Evolutionary conservation across 1,140 invertebrate genomes (phyloP).

Genomic region (Acromyrmex charruanus): DNA sequence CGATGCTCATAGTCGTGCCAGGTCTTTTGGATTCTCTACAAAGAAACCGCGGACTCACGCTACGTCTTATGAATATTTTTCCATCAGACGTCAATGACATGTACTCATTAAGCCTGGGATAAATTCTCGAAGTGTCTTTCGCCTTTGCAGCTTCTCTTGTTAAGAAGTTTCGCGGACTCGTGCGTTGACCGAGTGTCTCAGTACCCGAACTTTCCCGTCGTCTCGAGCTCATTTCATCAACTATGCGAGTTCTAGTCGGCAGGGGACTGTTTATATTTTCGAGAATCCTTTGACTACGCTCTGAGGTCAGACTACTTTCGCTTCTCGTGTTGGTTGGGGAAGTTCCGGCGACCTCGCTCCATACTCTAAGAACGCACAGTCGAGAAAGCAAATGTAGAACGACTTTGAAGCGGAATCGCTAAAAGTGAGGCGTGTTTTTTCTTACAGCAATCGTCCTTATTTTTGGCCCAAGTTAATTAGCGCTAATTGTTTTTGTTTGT

Average conservation of each 20-base stretch:
- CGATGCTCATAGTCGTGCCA: conserved; percentile 2
- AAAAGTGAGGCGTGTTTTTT: conserved; percentile 36
- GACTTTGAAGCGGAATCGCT: conserved; percentile 11
- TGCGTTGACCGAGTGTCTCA: not conserved
- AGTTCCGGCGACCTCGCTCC: conserved; percentile 6
- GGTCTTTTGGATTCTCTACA: conserved; percentile 26
- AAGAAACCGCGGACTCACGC: conserved; percentile 3
- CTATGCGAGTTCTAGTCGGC: not conserved
- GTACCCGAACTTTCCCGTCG: not conserved
- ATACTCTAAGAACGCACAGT: conserved; percentile 43
- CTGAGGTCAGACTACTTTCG: conserved; percentile 20
- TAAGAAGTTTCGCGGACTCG: not conserved
- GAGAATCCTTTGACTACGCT: conserved; percentile 17
- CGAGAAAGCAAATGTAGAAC: conserved; percentile 44
- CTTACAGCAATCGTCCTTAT: conserved; percentile 24
- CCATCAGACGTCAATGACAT: conserved; percentile 46
- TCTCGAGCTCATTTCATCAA: not conserved
- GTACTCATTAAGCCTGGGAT: conserved; percentile 4
- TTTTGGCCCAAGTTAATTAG: conserved; percentile 50
- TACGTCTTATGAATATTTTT: conserved; percentile 30
- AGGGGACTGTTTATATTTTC: conserved; percentile 16
- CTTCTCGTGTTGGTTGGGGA: conserved; percentile 18
- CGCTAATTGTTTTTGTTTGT: conserved; percentile 36
- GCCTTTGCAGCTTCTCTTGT: not conserved
- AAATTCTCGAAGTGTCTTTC: not conserved